A percentile compares a stretch with the other conserved stretches of the same genome.
These are phyloP conservation scores for Varecia variegata DNA, from an alignment of 2,797 vertebrate genomes.

Conservation along the genomic window DNA sequence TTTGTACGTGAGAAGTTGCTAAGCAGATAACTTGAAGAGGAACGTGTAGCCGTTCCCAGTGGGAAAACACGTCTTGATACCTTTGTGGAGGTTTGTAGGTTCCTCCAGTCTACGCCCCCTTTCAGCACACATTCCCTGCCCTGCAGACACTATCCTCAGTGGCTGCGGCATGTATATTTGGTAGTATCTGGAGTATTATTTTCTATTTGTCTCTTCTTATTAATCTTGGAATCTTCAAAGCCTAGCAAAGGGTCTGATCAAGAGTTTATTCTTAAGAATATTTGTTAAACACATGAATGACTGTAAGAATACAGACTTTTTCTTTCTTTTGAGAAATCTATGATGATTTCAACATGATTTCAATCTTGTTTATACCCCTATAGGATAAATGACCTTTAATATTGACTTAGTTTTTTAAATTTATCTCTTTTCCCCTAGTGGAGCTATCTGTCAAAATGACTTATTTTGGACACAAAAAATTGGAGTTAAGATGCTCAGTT, in stretches of 20 bases:
- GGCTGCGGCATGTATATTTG: accelerated
- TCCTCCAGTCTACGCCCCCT: no score
- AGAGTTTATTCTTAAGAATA: background rate
- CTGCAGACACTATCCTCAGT: accelerated
- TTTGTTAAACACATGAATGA: background rate
- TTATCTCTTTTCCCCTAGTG: background rate
- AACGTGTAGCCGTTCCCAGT: background rate
- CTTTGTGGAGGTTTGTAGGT: background rate
- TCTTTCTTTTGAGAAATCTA: background rate
- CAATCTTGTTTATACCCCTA: background rate
- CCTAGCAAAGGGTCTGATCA: background rate
- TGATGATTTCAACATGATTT: background rate
- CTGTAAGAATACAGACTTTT: background rate
- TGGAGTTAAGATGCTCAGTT: background rate
- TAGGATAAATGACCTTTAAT: background rate
- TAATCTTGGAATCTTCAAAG: background rate
- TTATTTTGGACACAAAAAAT: background rate
- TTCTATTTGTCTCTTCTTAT: background rate
- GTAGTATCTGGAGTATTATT: background rate
- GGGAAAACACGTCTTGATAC: background rate
- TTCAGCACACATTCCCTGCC: accelerated
- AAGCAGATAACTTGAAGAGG: background rate
- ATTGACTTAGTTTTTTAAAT: background rate
- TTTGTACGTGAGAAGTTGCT: background rate
- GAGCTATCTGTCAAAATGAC: background rate